Conservation (phyloP, 1,140 invertebrate genomes). For the Pissodes strobi region DNA sequence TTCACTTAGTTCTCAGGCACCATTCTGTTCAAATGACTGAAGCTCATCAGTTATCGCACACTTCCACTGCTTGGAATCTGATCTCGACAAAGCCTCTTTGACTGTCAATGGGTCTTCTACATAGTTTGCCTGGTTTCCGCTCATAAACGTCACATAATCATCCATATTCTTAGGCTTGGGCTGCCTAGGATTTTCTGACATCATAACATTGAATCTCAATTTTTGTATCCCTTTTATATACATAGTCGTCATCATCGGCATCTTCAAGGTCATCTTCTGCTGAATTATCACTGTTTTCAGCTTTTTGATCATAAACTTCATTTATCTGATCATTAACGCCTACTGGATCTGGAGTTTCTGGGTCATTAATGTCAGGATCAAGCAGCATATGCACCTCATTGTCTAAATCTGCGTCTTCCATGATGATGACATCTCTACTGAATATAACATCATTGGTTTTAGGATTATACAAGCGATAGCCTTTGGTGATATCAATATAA, state of each 20-base stretch:
- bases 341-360: too few relatives aligned
- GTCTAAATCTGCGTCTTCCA: too few relatives aligned
- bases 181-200: not conserved
- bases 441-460: not conserved
- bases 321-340: too few relatives aligned
- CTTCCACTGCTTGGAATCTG: too few relatives aligned
- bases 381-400: not conserved
- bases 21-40: slow-evolving; percentile 46
- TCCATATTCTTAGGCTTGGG: not conserved
- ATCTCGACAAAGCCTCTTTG: too few relatives aligned
- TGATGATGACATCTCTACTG: not conserved
- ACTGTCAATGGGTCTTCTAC: too few relatives aligned
- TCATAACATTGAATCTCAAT: not conserved
- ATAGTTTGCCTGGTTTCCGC: not conserved
- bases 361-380: not conserved
- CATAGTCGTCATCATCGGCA: too few relatives aligned
- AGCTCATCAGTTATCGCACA: slow-evolving; percentile 48
- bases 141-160: not conserved
- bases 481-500: slow-evolving; percentile 47
- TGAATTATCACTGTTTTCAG: not conserved
- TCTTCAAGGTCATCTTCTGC: too few relatives aligned
- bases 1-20: slow-evolving; percentile 50
- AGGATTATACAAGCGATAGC: too few relatives aligned
- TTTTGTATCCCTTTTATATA: too few relatives aligned
- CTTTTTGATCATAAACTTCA: too few relatives aligned